Percentiles rank a stretch among this genome's conserved stretches.
Conservation (phyloP, 1,140 invertebrate species). For the Eciton burchellii region DNA sequence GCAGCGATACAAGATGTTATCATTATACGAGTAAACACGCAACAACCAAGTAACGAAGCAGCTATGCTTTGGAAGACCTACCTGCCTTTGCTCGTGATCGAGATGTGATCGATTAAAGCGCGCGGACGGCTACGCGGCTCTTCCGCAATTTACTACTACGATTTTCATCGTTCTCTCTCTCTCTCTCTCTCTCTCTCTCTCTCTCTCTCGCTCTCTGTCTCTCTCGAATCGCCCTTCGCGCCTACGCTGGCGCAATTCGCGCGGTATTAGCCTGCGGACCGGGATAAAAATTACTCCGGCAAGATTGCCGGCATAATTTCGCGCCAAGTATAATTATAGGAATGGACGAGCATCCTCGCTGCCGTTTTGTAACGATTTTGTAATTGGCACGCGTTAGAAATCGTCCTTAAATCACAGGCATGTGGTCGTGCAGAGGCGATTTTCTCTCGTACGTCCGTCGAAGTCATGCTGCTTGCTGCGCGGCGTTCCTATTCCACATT, state of each 20-base stretch:
- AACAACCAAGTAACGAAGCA: background rate
- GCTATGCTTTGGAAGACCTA: too few relatives aligned
- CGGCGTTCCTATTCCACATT: conserved; percentile 28
- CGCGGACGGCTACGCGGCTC: background rate
- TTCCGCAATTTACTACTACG: conserved; percentile 41
- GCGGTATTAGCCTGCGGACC: background rate
- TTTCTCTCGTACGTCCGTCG: conserved; percentile 47
- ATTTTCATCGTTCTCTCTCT: conserved; percentile 19
- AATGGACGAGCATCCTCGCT: background rate
- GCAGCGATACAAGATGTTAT: background rate
- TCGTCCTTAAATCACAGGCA: conserved; percentile 10
- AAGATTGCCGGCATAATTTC: conserved; percentile 1
- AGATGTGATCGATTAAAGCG: conserved; percentile 18
- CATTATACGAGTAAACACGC: background rate
- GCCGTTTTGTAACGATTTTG: conserved; percentile 39
- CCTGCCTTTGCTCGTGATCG: too few relatives aligned
- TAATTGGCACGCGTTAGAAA: conserved; percentile 35
- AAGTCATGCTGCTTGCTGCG: conserved; percentile 19
- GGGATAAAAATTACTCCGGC: background rate
- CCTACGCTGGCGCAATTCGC: background rate
- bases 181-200: too few relatives aligned
- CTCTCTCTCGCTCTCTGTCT: background rate
- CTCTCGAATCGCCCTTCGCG: background rate
- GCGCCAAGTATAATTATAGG: conserved; percentile 11
- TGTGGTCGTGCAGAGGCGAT: conserved; percentile 25